Evolutionary conservation across 2,113 vertebrate genomes (phyloP).

Genomic region (human): GRCh38 chr2:165138501-165139000

Average conservation of each 20-base stretch:
- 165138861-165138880: background rate
- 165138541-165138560: background rate
- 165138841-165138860: background rate
- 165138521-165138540: background rate
- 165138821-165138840: background rate
- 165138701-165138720: background rate
- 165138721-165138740: background rate
- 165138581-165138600: background rate
- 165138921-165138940: background rate
- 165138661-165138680: background rate
- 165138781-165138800: conserved; percentile 9
- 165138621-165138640: background rate
- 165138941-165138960: background rate
- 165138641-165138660: background rate
- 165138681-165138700: background rate
- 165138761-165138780: background rate
- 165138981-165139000: background rate
- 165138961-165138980: background rate
- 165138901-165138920: background rate
- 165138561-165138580: background rate
- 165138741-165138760: background rate
- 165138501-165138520: background rate
- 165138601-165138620: background rate
- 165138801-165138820: background rate
- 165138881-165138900: background rate